Percentiles rank a stretch among this genome's conserved stretches.
These are phyloP conservation scores for Drosophila mayaguana DNA, from an alignment of 2,888 invertebrate genomes.

Conservation along the genomic window DNA sequence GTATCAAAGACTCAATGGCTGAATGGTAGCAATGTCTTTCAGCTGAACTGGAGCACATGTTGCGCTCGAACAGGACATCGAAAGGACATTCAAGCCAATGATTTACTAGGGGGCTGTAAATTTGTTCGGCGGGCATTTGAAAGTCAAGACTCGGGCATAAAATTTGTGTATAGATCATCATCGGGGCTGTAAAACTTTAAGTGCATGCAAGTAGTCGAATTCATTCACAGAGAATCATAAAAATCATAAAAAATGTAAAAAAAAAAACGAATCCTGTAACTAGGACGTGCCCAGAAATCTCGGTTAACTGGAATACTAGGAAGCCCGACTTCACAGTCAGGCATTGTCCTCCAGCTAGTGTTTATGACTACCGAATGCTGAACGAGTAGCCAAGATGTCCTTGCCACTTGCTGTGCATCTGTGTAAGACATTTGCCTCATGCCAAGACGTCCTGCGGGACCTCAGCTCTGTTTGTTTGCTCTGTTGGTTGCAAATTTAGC, in stretches of 20 bases:
- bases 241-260: constrained; percentile 10
- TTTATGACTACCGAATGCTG: constrained; percentile 64
- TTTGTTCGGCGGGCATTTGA: constrained; percentile 51
- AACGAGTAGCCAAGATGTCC: constrained; percentile 50
- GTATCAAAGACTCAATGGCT: constrained; percentile 32
- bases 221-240: constrained; percentile 69
- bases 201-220: constrained; percentile 48
- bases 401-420: constrained; percentile 63
- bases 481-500: constrained; percentile 65
- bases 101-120: constrained; percentile 70
- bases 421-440: constrained; percentile 50
- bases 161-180: constrained; percentile 57
- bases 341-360: constrained; percentile 39
- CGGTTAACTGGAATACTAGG: constrained; percentile 35
- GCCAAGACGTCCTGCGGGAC: constrained; percentile 62
- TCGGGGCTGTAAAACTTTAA: constrained; percentile 58
- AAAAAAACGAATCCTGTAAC: constrained; percentile 9
- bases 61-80: constrained; percentile 14
- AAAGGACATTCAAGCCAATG: constrained; percentile 25
- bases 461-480: constrained; percentile 60
- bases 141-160: constrained; percentile 41
- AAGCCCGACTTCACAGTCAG: constrained; percentile 6
- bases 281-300: constrained; percentile 36
- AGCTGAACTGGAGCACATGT: constrained; percentile 57
- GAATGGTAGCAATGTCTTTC: constrained; percentile 34